These are phyloP conservation scores for Pangasianodon hypophthalmus DNA, from an alignment of 2,113 vertebrate species.

Conservation along the genomic window DNA sequence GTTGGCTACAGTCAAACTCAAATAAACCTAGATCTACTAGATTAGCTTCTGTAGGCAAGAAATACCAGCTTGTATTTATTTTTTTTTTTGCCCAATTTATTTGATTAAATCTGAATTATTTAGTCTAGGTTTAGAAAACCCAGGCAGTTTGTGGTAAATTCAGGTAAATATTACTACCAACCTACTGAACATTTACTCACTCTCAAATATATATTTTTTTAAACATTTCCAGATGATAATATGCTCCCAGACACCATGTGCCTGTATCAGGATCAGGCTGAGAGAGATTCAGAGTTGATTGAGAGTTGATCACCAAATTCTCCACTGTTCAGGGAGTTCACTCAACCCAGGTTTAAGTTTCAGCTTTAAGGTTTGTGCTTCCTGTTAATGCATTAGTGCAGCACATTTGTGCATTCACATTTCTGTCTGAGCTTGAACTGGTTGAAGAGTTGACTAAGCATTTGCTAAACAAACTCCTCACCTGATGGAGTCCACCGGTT, in stretches of 20 bases:
- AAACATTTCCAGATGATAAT: neutral
- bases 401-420: neutral
- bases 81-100: neutral
- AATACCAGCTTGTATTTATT: neutral
- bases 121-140: neutral
- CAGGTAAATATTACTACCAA: neutral
- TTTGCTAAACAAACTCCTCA: slow-evolving; percentile 67
- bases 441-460: neutral
- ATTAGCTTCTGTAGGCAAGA: neutral
- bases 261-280: neutral
- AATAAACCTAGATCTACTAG: neutral
- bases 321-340: neutral
- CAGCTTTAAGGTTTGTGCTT: neutral
- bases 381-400: neutral
- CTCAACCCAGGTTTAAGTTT: neutral
- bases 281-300: neutral
- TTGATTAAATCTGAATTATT: neutral
- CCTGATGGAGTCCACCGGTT: slow-evolving; percentile 81
- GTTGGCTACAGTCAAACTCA: neutral
- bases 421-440: neutral
- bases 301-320: neutral
- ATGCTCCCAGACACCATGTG: neutral
- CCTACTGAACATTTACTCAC: neutral
- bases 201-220: neutral
- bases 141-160: neutral